Evolutionary conservation across 2,113 vertebrate species (phyloP).

Genomic region (Alethe castanea): DNA sequence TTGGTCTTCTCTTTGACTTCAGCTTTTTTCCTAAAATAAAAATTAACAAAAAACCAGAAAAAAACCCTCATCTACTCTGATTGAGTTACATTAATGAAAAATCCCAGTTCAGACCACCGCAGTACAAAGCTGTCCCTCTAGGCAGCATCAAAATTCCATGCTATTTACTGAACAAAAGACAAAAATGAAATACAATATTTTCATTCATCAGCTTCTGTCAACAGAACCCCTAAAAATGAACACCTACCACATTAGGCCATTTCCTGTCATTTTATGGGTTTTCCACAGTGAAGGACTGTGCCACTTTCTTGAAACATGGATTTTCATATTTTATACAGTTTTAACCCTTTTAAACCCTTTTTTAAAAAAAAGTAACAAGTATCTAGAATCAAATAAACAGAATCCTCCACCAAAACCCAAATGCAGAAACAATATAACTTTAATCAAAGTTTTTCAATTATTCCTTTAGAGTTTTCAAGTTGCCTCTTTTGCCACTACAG

Average conservation of each 20-base stretch:
- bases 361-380: not conserved
- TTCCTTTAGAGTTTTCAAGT: not conserved
- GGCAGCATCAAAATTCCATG: slow-evolving; percentile 55
- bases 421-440: not conserved
- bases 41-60: not conserved
- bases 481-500: not conserved
- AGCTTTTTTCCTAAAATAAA: not conserved
- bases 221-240: slow-evolving; percentile 63
- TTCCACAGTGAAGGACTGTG: slow-evolving; percentile 51
- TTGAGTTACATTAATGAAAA: slow-evolving; percentile 65
- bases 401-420: not conserved
- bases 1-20: slow-evolving; percentile 64
- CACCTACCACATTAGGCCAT: slow-evolving; percentile 68
- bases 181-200: slow-evolving; percentile 60
- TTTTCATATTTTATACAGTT: slow-evolving; percentile 23
- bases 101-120: slow-evolving; percentile 63
- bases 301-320: not conserved
- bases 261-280: slow-evolving; percentile 73
- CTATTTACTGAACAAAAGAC: slow-evolving; percentile 56
- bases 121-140: slow-evolving; percentile 58
- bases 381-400: not conserved
- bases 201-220: slow-evolving; percentile 70
- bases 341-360: not conserved
- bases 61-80: slow-evolving; percentile 8
- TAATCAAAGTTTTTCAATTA: not conserved